phyloP scores from a whole-genome alignment of 2,113 vertebrate genomes.

The Pygoscelis antarcticus region DNA sequence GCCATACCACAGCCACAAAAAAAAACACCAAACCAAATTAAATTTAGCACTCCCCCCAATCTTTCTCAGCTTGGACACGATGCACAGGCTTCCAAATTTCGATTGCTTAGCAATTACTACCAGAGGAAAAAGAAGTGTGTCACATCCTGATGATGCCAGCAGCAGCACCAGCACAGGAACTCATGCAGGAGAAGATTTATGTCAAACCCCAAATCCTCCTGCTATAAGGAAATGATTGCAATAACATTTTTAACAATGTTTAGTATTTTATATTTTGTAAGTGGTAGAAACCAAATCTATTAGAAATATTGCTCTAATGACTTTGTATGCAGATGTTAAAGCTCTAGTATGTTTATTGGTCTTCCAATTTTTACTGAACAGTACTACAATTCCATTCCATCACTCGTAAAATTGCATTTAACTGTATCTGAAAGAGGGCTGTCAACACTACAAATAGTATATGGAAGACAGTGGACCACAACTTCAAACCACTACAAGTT shows the following conservation, averaged over 20 bases:
- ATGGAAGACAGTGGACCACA: background rate
- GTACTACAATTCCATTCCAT: background rate
- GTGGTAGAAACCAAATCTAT: background rate
- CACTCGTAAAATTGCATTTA: background rate
- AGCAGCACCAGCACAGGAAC: background rate
- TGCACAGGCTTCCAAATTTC: background rate
- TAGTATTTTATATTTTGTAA: background rate
- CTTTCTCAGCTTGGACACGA: background rate
- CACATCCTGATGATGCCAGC: background rate
- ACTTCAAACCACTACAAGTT: background rate
- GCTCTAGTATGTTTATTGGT: background rate
- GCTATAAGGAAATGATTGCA: background rate
- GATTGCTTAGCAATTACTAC: background rate
- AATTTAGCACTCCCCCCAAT: background rate
- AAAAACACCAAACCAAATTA: background rate
- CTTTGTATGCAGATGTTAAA: background rate
- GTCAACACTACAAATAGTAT: background rate
- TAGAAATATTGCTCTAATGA: background rate
- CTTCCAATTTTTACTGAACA: background rate
- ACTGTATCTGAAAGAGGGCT: background rate
- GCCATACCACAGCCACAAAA: background rate
- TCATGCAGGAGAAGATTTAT: background rate
- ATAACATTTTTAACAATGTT: background rate
- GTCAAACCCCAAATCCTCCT: background rate
- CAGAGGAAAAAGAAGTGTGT: background rate